These are phyloP conservation scores for Tympanoctomys barrerae DNA, from an alignment of 2,797 vertebrate species.

Conservation along the genomic window DNA sequence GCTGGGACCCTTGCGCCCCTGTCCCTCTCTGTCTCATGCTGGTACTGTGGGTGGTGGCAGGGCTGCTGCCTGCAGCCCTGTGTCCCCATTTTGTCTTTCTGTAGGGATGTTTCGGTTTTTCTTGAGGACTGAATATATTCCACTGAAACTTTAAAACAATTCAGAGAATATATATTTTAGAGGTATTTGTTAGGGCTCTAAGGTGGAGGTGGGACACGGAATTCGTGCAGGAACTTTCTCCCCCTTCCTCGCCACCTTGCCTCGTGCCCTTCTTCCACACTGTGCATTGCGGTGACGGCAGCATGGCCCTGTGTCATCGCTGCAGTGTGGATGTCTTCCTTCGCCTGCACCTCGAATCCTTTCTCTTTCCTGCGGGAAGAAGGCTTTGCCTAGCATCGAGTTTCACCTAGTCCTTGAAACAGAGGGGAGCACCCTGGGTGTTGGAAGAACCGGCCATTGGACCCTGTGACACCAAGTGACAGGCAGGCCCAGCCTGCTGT, in stretches of 20 bases:
- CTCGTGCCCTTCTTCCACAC: neutral
- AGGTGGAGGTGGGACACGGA: neutral
- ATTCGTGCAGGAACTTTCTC: neutral
- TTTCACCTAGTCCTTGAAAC: neutral
- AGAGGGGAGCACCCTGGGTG: neutral
- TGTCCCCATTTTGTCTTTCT: neutral
- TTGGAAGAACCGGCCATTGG: neutral
- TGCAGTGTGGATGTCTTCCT: neutral
- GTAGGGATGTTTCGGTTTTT: neutral
- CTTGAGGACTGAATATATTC: neutral
- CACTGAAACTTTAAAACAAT: neutral
- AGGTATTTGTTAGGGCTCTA: neutral
- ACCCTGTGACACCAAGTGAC: too few relatives aligned
- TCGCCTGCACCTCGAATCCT: neutral
- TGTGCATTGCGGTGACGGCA: too few relatives aligned
- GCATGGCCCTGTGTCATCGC: too few relatives aligned
- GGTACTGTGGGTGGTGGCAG: neutral
- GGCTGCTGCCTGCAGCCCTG: neutral
- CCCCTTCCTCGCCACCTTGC: too few relatives aligned
- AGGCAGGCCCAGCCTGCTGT: neutral
- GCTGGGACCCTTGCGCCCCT: neutral
- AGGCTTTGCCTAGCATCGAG: neutral
- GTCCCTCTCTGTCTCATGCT: neutral
- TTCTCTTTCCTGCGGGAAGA: neutral
- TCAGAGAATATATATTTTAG: neutral